Conservation (phyloP, 1,140 invertebrate species). For the Cherax destructor region DNA sequence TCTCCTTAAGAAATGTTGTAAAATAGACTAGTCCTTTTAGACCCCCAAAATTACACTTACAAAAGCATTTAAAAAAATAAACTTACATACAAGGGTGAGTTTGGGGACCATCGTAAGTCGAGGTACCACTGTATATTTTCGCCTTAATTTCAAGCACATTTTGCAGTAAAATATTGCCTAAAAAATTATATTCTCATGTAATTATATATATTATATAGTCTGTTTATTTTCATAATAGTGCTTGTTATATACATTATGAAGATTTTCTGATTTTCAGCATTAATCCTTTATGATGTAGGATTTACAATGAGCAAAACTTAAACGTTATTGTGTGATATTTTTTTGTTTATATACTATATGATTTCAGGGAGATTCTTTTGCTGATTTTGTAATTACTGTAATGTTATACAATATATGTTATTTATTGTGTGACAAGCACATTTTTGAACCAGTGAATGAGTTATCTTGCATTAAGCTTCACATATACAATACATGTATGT, state of each 20-base stretch:
- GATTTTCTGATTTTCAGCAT: not conserved
- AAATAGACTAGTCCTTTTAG: no score
- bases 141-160: no score
- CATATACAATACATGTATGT: no score
- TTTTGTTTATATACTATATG: not conserved
- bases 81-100: no score
- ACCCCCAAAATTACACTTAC: no score
- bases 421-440: not conserved
- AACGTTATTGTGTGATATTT: not conserved
- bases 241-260: not conserved
- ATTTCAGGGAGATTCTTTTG: not conserved
- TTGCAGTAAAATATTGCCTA: no score
- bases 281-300: not conserved
- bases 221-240: not conserved
- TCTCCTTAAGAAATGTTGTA: no score
- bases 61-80: no score
- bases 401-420: not conserved
- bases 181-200: no score
- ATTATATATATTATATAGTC: not conserved
- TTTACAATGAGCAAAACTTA: not conserved
- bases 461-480: not conserved
- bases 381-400: not conserved
- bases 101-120: no score
- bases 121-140: no score
- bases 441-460: not conserved